Percentiles rank a stretch among this genome's conserved stretches.
Evolutionary conservation across 2,113 vertebrate genomes (phyloP).

Genomic region (Pogona vitticeps): DNA sequence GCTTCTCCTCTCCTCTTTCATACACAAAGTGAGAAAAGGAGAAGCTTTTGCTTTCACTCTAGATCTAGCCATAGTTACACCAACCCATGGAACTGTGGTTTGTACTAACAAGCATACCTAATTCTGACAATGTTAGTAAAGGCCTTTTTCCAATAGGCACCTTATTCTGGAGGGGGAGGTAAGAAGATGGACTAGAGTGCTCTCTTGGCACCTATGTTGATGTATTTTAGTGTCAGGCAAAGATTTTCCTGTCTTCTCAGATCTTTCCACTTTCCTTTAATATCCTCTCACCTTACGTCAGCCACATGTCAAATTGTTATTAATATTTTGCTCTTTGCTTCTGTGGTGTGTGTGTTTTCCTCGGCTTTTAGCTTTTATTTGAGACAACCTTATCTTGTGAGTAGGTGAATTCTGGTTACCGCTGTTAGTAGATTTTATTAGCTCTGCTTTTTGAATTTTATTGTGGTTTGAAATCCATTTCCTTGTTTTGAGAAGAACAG

Average conservation of each 20-base stretch:
- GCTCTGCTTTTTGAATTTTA: not conserved
- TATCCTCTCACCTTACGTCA: not conserved
- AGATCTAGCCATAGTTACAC: not conserved
- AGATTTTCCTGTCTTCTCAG: not conserved
- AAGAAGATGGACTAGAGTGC: not conserved
- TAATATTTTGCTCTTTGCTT: not conserved
- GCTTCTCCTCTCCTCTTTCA: not conserved
- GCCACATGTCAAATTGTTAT: not conserved
- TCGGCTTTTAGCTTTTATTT: not conserved
- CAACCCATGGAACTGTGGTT: no score
- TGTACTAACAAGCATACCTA: no score
- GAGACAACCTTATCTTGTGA: not conserved
- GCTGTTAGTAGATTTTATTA: not conserved
- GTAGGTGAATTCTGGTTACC: not conserved
- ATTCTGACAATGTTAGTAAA: no score
- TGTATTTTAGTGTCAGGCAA: no score
- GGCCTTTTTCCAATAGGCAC: no score
- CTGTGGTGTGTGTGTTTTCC: not conserved
- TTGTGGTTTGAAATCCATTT: not conserved
- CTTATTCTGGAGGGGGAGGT: no score
- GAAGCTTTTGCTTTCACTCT: not conserved
- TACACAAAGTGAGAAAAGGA: not conserved
- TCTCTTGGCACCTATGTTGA: no score
- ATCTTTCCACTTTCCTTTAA: not conserved
- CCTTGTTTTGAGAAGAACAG: constrained; percentile 1